A percentile compares a stretch with the other conserved stretches of the same genome.
These are phyloP conservation scores for Plebejus anna DNA, from an alignment of 2,888 invertebrate species.

Conservation along the genomic window DNA sequence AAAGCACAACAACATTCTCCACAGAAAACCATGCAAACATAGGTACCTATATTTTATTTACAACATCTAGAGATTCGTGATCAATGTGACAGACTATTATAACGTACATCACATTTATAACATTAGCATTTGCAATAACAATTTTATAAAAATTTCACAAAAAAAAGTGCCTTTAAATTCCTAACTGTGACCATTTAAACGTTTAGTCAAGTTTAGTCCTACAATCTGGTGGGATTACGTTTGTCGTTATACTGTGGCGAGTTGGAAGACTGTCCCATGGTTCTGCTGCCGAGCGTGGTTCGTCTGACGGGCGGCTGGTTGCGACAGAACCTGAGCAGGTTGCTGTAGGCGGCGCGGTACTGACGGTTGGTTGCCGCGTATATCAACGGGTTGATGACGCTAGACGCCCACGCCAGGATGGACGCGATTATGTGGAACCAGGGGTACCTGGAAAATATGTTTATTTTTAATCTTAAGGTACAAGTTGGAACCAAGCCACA, in stretches of 20 bases:
- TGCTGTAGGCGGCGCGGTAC: constrained; percentile 83
- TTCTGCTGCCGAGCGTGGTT: constrained; percentile 71
- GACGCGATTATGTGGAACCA: constrained; percentile 91
- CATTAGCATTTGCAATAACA: too few species aligned
- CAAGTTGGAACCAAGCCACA: too few species aligned
- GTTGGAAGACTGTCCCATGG: constrained; percentile 70
- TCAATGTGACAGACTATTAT: too few species aligned
- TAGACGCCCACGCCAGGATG: constrained; percentile 93
- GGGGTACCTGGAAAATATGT: constrained; percentile 71
- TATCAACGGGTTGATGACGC: constrained; percentile 93
- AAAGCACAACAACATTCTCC: too few species aligned
- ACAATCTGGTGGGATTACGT: constrained; percentile 68
- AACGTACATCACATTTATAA: too few species aligned
- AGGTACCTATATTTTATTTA: too few species aligned
- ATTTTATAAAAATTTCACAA: too few species aligned
- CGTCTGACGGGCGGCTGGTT: constrained; percentile 59
- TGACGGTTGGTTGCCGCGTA: constrained; percentile 94
- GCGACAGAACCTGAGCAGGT: constrained; percentile 70
- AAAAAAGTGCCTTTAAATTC: background rate
- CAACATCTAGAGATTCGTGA: too few species aligned
- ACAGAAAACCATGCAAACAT: too few species aligned
- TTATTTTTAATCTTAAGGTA: background rate
- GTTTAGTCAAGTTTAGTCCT: constrained; percentile 34
- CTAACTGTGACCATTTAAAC: background rate
- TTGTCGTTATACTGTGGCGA: constrained; percentile 69